Evolutionary conservation across 1,140 invertebrate species (phyloP), one percentile per base, ranked within the genome.

Genomic region (Diprion similis): DNA sequence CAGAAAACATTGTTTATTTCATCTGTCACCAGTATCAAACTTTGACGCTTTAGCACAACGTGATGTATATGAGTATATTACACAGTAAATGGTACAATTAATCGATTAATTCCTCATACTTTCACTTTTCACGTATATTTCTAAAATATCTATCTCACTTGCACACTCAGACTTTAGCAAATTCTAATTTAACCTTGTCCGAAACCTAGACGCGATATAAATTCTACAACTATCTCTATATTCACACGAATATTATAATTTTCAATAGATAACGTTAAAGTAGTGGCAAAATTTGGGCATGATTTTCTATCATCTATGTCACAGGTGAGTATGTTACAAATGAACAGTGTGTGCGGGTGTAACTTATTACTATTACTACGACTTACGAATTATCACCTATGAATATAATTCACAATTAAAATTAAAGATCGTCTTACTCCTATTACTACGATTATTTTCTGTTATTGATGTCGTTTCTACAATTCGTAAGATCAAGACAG

Each of bases 261-360:
- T 71, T 75, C 79, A 75, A 78, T 70, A 37, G 45, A 79, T 78
- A 76, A 79, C 75, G 64, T 77, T 79, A 81, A 68, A 15, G 77
- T 74, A 82, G 82, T 83, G 81, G 81, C 81, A 79, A 83, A 82
- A 73, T 75, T 76, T 71, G 67, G 67, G 73, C 77, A 75, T 71
- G 46, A 75, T 66, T 13, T 68, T 70, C 70, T 77, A 78, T 78
- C 71, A 78, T 65, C 66, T 78, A 67, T 78, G 76, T 65, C 64
- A 19, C 71, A 67, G 48, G 75, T 18, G 78, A 77, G 77, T 82
- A 81, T 82, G 70, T 78, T 82, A 83, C 80, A 83, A 70, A 78
- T 77, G 71, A 64, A 71, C 66, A 67, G 66, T 73, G 47, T 74
- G 64, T 67, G 69, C 68, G 10, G 10, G 47, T 68, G 15, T 37